A percentile compares a stretch with the other conserved stretches of the same genome.
These are phyloP conservation scores for Coregonus suidteri DNA, from an alignment of 2,797 vertebrate species.

Conservation along the genomic window DNA sequence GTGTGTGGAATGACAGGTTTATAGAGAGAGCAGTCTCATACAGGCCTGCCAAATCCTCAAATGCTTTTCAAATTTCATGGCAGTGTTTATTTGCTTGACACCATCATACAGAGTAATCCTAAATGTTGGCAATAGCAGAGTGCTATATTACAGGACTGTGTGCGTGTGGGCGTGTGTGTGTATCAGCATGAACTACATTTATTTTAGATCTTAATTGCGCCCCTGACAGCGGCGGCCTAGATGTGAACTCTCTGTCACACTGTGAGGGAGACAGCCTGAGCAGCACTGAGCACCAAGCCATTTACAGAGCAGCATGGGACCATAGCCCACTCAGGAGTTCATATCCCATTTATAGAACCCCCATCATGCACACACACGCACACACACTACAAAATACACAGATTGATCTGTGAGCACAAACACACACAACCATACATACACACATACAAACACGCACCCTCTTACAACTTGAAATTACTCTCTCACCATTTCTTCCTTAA, in stretches of 20 bases:
- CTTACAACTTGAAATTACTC: not conserved
- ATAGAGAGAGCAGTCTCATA: not conserved
- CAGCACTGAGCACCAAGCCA: constrained; percentile 5
- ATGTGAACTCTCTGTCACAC: constrained; percentile 55
- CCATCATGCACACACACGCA: not conserved
- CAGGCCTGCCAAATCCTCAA: not conserved
- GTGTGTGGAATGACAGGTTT: too few species aligned
- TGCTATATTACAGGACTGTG: not conserved
- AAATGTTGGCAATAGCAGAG: not conserved
- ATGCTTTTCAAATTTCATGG: not conserved
- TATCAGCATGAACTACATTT: constrained; percentile 57
- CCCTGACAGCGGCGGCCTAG: constrained; percentile 50
- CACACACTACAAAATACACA: constrained; percentile 1
- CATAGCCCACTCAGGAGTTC: not conserved
- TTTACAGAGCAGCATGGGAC: constrained; percentile 10
- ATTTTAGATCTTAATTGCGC: constrained; percentile 55
- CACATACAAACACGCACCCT: not conserved
- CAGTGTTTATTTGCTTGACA: not conserved
- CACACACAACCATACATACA: not conserved
- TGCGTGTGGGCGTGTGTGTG: not conserved
- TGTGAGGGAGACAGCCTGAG: constrained; percentile 33
- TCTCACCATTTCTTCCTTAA: not conserved
- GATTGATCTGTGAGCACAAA: not conserved
- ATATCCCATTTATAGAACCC: not conserved
- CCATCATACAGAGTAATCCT: not conserved